Conservation (phyloP, 2,113 vertebrate species). For the Mirza zaza region DNA sequence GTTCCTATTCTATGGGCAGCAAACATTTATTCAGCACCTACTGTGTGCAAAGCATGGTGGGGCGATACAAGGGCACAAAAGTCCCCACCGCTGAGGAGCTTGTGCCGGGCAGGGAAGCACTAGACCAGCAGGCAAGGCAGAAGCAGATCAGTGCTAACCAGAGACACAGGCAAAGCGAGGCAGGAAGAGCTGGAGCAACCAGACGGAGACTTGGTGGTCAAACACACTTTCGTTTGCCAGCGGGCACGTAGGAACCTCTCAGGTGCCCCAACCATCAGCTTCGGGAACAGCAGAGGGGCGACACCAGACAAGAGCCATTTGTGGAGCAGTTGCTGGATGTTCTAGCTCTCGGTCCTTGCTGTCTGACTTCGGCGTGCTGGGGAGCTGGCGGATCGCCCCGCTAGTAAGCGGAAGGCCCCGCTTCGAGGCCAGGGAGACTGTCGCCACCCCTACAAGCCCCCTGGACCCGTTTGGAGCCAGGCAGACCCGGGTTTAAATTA, state of each 20-base stretch:
- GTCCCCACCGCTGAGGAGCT: background rate
- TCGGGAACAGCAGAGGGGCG: rapidly evolving
- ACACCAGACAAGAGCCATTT: rapidly evolving
- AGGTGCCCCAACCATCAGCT: rapidly evolving
- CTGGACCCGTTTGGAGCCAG: too few species aligned
- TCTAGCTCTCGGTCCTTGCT: background rate
- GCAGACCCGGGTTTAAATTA: background rate
- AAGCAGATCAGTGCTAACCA: rapidly evolving
- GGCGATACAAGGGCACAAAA: background rate
- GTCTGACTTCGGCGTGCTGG: too few species aligned
- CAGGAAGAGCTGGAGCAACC: background rate
- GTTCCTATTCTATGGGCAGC: background rate
- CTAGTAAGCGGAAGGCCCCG: background rate
- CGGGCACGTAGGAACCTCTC: background rate
- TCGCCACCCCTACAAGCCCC: rapidly evolving
- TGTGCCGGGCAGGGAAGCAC: rapidly evolving
- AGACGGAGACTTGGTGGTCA: rapidly evolving
- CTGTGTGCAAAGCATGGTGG: background rate
- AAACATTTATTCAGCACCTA: background rate
- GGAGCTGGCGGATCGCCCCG: rapidly evolving
- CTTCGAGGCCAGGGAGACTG: background rate
- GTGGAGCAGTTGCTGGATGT: rapidly evolving
- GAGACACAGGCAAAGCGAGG: rapidly evolving
- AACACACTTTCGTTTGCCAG: rapidly evolving
- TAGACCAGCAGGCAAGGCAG: rapidly evolving